Base-by-base conservation (phyloP, 2,888 invertebrate genomes). In the Alviniconcha strummeri region DNA sequence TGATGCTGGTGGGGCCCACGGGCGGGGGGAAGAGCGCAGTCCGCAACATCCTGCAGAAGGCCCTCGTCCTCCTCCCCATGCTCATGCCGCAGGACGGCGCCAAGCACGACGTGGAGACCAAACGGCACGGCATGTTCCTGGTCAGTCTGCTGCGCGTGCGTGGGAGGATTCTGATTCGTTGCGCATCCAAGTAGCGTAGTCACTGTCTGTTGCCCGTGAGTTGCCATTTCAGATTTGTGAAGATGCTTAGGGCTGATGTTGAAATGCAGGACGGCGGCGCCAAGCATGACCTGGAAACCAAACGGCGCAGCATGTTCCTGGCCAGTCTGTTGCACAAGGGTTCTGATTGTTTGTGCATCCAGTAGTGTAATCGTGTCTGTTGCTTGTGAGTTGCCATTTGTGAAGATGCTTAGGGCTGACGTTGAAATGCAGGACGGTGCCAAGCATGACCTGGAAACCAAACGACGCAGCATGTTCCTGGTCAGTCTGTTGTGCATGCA, bases 1-100 rank as follows among this genome's bases (percentile, higher is more conserved):
- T 94, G 74, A 94, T 94, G 94, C 87, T 94, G 84, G 93, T 94
- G 6, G 94, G 94, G 6, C 93, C 93, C 0, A 92, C 93, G 5
- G 92, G 93, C 56, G 93, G 93, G 6, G 93, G 93, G 6, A 94
- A 94, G 87, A 92, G 93, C 0, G 90, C 92, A 0, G 90, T 91
- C n/a, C 86, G 93, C 76, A 91, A 89, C 82, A 91, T 94, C 84
- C 90, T 94, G 71, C 93, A 93, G 90, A 92, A 90, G 87, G 93
- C 94, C 11, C 90, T 94, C 55, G 90, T 91, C 9, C 85, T 92
- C 55, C 87, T 93, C 82, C 93, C 93, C 6, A 90, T 91, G 57
- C 90, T 86, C 52, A 79, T 82, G 8, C 76, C 74, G 36, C 85
- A 86, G 52, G 83, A 84, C 11, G 82, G 80, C 19, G 69, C 69